Conservation (phyloP, 2,888 invertebrate genomes). For the Diogma glabrata region DNA sequence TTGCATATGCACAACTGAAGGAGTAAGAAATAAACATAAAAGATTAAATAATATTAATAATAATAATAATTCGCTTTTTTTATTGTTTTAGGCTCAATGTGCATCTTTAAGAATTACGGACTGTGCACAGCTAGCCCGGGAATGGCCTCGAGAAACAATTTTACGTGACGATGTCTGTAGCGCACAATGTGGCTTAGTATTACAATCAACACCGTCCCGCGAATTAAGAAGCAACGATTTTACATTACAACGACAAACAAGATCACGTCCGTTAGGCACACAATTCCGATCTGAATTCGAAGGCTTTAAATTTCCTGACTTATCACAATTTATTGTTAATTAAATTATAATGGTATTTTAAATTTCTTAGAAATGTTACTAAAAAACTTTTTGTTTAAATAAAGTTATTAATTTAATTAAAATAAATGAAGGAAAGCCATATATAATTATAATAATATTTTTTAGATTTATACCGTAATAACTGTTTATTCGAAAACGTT, state of each 20-base stretch:
- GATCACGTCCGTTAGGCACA: slow-evolving; percentile 28
- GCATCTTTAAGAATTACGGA: slow-evolving; percentile 80
- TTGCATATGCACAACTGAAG: slow-evolving; percentile 75
- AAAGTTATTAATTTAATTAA: too few relatives aligned
- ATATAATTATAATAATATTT: too few relatives aligned
- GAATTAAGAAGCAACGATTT: slow-evolving; percentile 3
- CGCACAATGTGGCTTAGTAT: slow-evolving; percentile 73
- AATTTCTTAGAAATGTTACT: too few relatives aligned
- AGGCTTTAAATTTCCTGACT: slow-evolving; percentile 67
- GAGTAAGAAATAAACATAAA: slow-evolving; percentile 48
- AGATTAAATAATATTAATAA: not conserved
- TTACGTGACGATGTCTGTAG: slow-evolving; percentile 79
- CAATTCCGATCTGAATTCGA: slow-evolving; percentile 37
- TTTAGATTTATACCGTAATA: too few relatives aligned
- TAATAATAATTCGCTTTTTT: slow-evolving; percentile 13
- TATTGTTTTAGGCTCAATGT: slow-evolving; percentile 63
- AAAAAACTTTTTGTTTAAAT: too few relatives aligned
- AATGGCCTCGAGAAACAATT: slow-evolving; percentile 73
- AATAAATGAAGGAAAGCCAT: too few relatives aligned
- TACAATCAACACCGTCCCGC: slow-evolving; percentile 28
- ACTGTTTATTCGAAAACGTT: too few relatives aligned
- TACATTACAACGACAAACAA: slow-evolving; percentile 20
- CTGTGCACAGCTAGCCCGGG: slow-evolving; percentile 68
- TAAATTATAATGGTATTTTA: too few relatives aligned
- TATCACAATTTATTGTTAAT: slow-evolving; percentile 56